These are phyloP conservation scores for Lathronympha strigana DNA, from an alignment of 2,888 invertebrate species.

Conservation along the genomic window DNA sequence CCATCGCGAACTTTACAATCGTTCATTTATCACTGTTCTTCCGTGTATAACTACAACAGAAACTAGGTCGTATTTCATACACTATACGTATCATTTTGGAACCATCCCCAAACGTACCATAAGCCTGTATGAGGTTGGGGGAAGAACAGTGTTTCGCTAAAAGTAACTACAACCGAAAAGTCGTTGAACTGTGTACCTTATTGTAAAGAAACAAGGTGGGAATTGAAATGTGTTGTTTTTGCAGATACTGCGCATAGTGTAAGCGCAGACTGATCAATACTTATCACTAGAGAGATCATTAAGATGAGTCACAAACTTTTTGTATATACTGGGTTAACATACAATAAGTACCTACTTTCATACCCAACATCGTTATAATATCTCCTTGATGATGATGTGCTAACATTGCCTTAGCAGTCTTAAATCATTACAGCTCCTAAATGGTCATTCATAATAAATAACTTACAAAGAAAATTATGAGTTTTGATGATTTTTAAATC, in stretches of 20 bases:
- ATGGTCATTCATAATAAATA: too few relatives aligned
- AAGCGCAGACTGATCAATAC: neutral
- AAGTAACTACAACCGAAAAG: neutral
- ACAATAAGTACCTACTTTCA: too few relatives aligned
- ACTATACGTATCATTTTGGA: neutral
- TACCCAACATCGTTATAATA: too few relatives aligned
- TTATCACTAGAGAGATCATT: neutral
- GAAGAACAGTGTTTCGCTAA: neutral
- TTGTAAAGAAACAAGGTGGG: neutral
- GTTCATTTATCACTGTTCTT: conserved; percentile 29
- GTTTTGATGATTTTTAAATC: too few relatives aligned
- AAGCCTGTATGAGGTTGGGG: neutral
- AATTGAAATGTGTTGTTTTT: neutral
- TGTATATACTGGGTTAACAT: neutral
- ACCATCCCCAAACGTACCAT: neutral
- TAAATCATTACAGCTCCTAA: too few relatives aligned
- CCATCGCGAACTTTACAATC: conserved; percentile 28
- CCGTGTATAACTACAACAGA: neutral
- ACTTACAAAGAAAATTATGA: too few relatives aligned
- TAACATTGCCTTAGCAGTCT: too few relatives aligned
- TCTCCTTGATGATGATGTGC: too few relatives aligned
- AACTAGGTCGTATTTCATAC: neutral
- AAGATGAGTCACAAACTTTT: neutral
- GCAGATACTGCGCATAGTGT: conserved; percentile 1
- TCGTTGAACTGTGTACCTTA: neutral